Conservation (phyloP, 2,113 vertebrate species). For the Phyllopteryx taeniolatus region DNA sequence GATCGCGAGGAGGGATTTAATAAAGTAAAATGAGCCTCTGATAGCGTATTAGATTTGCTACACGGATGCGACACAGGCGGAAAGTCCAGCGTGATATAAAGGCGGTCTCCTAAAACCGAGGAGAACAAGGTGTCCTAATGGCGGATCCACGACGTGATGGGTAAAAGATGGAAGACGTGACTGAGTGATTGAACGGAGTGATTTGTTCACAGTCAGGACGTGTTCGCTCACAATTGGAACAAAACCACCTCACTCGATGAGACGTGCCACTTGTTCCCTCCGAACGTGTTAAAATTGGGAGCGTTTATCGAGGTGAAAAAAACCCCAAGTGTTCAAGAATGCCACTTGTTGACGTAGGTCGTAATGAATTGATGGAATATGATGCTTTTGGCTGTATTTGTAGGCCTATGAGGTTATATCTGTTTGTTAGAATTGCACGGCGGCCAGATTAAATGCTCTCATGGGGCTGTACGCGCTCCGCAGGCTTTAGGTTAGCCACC, state of each 20-base stretch:
- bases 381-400: too few species aligned
- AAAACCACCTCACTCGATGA: not conserved
- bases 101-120: constrained; percentile 1
- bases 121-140: constrained; percentile 48
- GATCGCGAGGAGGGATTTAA: not conserved
- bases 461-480: too few species aligned
- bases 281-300: not conserved
- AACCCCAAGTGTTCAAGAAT: too few species aligned
- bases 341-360: too few species aligned
- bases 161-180: constrained; percentile 52
- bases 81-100: not conserved
- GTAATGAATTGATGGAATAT: not conserved
- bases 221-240: not conserved
- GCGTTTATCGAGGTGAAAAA: not conserved
- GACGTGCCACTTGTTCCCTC: not conserved
- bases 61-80: not conserved
- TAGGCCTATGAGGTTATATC: too few species aligned
- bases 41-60: constrained; percentile 1
- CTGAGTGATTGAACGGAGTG: constrained; percentile 34
- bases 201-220: not conserved
- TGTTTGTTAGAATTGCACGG: too few species aligned
- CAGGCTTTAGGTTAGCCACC: too few species aligned
- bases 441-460: too few species aligned
- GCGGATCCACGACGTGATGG: constrained; percentile 39
- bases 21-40: constrained; percentile 1